Percentiles rank a stretch among this genome's conserved stretches.
Evolutionary conservation across 1,140 invertebrate species (phyloP).

Genomic region (Stegodyphus dumicola): DNA sequence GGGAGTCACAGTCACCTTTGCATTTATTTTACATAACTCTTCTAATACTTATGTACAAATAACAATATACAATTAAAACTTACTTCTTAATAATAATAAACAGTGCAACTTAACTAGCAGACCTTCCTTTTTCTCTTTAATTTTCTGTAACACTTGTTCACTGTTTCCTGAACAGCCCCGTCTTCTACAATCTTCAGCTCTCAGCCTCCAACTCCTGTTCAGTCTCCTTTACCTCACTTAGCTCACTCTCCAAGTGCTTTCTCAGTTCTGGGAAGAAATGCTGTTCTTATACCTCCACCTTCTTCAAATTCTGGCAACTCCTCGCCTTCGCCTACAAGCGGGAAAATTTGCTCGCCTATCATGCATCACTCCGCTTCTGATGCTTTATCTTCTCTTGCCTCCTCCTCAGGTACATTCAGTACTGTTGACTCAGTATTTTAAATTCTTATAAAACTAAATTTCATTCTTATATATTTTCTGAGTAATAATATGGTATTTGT

Average conservation of each 20-base stretch:
- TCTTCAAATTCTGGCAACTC: constrained; percentile 35
- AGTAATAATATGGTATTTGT: too few species aligned
- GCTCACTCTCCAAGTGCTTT: constrained; percentile 61
- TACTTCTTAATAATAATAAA: too few species aligned
- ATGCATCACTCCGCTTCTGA: constrained; percentile 57
- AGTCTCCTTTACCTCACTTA: constrained; percentile 58
- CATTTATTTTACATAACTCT: too few species aligned
- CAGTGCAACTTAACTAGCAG: too few species aligned
- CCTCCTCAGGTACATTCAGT: constrained; percentile 48
- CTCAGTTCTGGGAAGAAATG: constrained; percentile 56
- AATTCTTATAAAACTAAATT: too few species aligned
- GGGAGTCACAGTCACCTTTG: too few species aligned
- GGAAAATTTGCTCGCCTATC: constrained; percentile 55
- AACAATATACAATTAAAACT: too few species aligned
- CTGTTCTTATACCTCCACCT: constrained; percentile 51
- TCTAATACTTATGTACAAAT: too few species aligned
- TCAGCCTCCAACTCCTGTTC: constrained; percentile 51
- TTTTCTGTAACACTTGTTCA: background rate
- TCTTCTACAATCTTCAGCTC: constrained; percentile 53
- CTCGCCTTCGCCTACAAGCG: constrained; percentile 17
- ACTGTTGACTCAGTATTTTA: background rate
- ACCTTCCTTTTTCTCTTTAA: background rate
- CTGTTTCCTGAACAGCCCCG: constrained; percentile 35
- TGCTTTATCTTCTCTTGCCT: constrained; percentile 55
- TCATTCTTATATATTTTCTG: too few species aligned